A percentile compares a stretch with the other conserved stretches of the same genome.
Evolutionary conservation across 2,113 vertebrate species (phyloP).

Genomic region (Lampris megalopsis): DNA sequence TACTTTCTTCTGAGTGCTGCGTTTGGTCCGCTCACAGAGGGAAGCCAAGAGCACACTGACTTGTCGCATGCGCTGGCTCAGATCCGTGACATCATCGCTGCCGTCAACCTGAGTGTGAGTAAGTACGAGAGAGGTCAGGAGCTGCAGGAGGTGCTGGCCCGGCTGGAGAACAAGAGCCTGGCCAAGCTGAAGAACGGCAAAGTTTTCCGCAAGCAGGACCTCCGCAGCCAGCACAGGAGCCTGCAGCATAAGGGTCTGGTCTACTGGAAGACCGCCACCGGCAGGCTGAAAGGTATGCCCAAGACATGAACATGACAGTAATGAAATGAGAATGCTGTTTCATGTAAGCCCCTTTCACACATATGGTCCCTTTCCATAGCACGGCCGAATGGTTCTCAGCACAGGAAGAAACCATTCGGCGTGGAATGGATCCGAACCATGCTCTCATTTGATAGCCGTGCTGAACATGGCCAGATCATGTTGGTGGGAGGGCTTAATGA

Average conservation of each 20-base stretch:
- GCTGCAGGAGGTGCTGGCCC: constrained; percentile 89
- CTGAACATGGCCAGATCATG: too few relatives aligned
- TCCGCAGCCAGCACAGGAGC: constrained; percentile 84
- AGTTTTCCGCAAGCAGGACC: constrained; percentile 90
- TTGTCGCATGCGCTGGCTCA: constrained; percentile 86
- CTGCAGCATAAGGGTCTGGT: constrained; percentile 89
- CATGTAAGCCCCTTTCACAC: too few relatives aligned
- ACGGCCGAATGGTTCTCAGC: too few relatives aligned
- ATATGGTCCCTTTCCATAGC: too few relatives aligned
- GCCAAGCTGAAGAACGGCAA: constrained; percentile 94
- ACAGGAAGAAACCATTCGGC: too few relatives aligned
- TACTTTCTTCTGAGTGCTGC: neutral
- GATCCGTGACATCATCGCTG: constrained; percentile 88
- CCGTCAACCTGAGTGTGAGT: constrained; percentile 91
- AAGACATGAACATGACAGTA: too few relatives aligned
- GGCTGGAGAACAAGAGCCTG: constrained; percentile 93
- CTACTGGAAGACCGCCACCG: constrained; percentile 96
- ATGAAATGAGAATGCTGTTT: too few relatives aligned
- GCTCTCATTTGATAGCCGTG: too few relatives aligned
- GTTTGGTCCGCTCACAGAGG: constrained; percentile 75
- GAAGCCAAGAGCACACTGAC: constrained; percentile 88
- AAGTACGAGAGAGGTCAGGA: constrained; percentile 90
- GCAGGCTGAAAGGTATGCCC: constrained; percentile 91
- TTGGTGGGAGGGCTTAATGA: too few relatives aligned
- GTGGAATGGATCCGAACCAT: too few relatives aligned